Conservation (phyloP, 92 coral and sea anemone genomes). For the Metridium senile region DNA sequence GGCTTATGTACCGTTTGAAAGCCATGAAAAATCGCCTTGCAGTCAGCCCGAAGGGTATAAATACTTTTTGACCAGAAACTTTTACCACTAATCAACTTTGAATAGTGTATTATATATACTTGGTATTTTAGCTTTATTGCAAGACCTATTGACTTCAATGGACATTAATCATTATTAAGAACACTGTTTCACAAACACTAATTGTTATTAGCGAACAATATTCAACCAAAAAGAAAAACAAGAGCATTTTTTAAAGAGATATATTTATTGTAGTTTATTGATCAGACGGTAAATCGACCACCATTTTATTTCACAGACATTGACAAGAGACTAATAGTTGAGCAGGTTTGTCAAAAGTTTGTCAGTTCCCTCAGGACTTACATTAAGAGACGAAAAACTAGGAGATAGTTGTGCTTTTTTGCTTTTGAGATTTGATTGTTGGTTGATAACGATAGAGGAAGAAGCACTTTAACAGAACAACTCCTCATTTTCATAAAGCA, state of each 20-base stretch:
- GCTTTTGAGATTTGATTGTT: constrained; percentile 9
- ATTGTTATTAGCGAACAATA: neutral
- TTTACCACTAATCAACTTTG: neutral
- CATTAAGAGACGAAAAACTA: neutral
- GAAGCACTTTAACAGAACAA: neutral
- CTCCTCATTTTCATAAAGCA: neutral
- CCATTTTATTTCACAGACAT: neutral
- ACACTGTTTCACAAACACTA: neutral
- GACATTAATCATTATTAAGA: neutral
- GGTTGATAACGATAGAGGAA: constrained; percentile 3
- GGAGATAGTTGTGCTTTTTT: constrained; percentile 7
- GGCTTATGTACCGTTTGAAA: neutral
- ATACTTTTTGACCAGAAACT: neutral
- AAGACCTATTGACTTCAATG: neutral
- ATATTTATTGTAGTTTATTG: neutral
- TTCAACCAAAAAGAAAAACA: neutral
- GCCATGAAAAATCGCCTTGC: neutral
- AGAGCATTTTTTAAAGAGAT: neutral
- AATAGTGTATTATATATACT: too few species aligned
- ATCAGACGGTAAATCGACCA: neutral
- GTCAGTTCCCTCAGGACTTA: neutral
- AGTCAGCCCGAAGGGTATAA: neutral
- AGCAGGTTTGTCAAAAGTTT: neutral
- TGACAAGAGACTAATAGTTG: too few species aligned
- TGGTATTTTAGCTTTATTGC: too few species aligned